Base-by-base conservation (phyloP, 2,797 vertebrate species). In the Pseudotriccus pelzelni region DNA sequence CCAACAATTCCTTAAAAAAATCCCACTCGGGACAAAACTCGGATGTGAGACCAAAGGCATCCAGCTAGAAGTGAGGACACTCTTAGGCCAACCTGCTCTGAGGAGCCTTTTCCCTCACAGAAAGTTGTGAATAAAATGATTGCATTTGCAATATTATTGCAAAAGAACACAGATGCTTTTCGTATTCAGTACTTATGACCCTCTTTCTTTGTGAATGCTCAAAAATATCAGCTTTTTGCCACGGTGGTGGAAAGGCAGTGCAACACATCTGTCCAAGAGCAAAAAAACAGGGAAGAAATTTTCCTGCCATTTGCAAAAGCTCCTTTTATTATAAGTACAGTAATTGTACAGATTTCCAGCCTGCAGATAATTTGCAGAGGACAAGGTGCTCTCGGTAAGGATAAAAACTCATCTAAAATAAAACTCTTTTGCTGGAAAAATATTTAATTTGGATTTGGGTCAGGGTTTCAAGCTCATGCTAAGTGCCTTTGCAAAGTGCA, bases 371-470 rank as follows among this genome's bases (percentile, higher is more conserved):
- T 93, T 93, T 80, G 56, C 34, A 59, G 44, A 64, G 78, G 68
- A 87, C 82, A 85, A 89, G 47, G 60, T 70, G 49, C 58, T 93
- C 60, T 62, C 2, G 0, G 46, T 47, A 56, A 56, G 58, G 39
- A 84, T 60, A 64, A 92, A 73, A 93, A 49, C 28, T 84, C 68
- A 76, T 67, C 44, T 73, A 52, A 83, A 95, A 89, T 63, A 91
- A 95, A 87, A 22, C 44, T 74, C 44, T 85, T 84, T 79, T 73
- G 39, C 49, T 0, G 1, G 49, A 80, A 63, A 90, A 82, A 60
- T 66, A 43, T 66, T 96, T 77, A 53, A 87, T 94, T 94, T 85
- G 62, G 55, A 81, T 94, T 94, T 87, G 82, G 58, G 27, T 87
- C 41, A 55, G 58, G 14, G 56, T 87, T 92, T 87, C 41, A 56